Conservation (phyloP, 2,888 invertebrate species). For the Eilema caniola region DNA sequence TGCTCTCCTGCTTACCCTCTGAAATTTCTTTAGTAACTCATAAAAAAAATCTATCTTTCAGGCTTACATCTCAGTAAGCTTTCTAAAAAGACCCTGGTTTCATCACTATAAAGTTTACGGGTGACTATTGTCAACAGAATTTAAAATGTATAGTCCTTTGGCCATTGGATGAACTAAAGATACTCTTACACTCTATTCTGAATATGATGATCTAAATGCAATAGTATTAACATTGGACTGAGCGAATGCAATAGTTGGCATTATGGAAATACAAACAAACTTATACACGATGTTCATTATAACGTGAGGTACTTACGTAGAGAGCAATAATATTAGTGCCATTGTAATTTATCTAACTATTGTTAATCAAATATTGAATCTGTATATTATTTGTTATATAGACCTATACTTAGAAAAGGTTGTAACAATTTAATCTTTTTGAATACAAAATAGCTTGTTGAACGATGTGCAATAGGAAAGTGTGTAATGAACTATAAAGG, state of each 20-base stretch:
- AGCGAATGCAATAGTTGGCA: conserved; percentile 31
- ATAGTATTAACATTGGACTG: conserved; percentile 34
- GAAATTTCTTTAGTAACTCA: background rate
- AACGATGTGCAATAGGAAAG: background rate
- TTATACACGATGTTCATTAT: conserved; percentile 30
- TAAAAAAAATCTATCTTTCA: too few species aligned
- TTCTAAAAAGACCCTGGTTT: background rate
- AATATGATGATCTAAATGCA: conserved; percentile 36
- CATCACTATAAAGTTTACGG: background rate
- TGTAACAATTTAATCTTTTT: background rate
- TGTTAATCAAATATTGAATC: conserved; percentile 2
- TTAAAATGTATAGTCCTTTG: background rate
- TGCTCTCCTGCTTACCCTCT: background rate
- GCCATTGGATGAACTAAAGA: background rate
- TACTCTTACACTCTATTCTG: background rate
- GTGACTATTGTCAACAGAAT: background rate
- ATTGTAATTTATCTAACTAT: conserved; percentile 17
- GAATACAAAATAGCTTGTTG: background rate
- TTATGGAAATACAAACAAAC: conserved; percentile 28
- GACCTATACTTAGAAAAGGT: background rate
- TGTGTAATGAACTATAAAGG: background rate
- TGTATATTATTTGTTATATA: background rate
- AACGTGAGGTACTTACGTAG: conserved; percentile 16
- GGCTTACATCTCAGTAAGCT: background rate
- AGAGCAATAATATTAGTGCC: conserved; percentile 25